These are phyloP conservation scores for Willisornis vidua DNA, from an alignment of 2,113 vertebrate species.

Conservation along the genomic window DNA sequence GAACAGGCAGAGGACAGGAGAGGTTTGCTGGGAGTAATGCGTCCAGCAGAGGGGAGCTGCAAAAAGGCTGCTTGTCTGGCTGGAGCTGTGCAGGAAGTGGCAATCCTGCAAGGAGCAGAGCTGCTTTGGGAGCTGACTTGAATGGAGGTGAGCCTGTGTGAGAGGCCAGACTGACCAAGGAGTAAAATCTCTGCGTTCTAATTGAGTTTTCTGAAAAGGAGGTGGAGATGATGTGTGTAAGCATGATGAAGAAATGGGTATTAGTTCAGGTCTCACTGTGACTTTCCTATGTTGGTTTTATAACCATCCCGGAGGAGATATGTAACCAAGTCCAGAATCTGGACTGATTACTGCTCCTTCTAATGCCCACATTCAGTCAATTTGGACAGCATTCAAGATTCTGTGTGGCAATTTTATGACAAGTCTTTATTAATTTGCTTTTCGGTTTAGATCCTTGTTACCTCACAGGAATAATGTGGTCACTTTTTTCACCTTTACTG, in stretches of 20 bases:
- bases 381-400: background rate
- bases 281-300: background rate
- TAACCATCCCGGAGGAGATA: background rate
- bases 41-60: background rate
- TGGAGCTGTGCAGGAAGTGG: background rate
- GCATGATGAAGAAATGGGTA: background rate
- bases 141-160: background rate
- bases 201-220: background rate
- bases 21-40: background rate
- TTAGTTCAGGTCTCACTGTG: background rate
- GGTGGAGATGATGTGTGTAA: background rate
- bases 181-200: background rate
- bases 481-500: background rate
- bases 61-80: background rate
- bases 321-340: background rate
- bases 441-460: background rate
- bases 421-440: background rate
- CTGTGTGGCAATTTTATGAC: background rate
- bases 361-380: background rate
- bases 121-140: background rate
- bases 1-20: background rate
- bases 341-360: background rate
- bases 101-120: background rate
- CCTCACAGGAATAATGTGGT: background rate
- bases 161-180: background rate